Evolutionary conservation across 2,797 vertebrate genomes (phyloP), one percentile per base, ranked within the genome.

Genomic region (Oreochromis mossambicus): DNA sequence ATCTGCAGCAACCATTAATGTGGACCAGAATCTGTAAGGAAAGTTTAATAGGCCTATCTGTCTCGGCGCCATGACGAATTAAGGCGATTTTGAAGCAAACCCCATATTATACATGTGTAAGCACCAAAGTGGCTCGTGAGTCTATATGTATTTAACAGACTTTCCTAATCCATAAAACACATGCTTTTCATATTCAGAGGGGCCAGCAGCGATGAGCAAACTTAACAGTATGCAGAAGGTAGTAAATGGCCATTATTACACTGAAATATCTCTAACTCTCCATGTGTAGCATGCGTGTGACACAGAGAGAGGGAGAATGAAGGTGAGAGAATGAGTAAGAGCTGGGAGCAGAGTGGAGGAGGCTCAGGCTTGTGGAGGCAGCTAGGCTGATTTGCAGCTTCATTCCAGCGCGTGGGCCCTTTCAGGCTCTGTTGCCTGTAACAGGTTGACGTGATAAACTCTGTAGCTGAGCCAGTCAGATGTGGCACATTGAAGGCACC

Each of bases 381-480:
- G 87, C 86, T 76, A 7, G 86, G 88, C 90, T 93, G 93, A 93
- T 93, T 91, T 92, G 94, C 88, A 84, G 93, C 92, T 92, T 83
- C 87, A 89, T 91, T 93, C 94, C 91, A 94, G 90, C 81, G 89
- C 90, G 93, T 95, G 91, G 93, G 92, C 91, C 91, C 86, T 90
- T 91, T 93, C 88, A 90, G 90, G 91, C 90, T 92, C 91, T 51
- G 92, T 82, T 87, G 89, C 87, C 89, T 92, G 90, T 87, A 92
- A 90, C 93, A 90, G 91, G 92, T 92, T 90, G 93, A 92, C 68
- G 90, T 90, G 92, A 94, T 93, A 90, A 93, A 94, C 92, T 91
- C 89, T 91, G 91, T 52, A 86, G 92, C 89, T 77, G 81, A 90
- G 90, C 90, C 91, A 88, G 90, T 93, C 90, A 92, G 86, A 91